phyloP scores from a whole-genome alignment of 1,140 invertebrate genomes.

The Apis mellifera region DNA sequence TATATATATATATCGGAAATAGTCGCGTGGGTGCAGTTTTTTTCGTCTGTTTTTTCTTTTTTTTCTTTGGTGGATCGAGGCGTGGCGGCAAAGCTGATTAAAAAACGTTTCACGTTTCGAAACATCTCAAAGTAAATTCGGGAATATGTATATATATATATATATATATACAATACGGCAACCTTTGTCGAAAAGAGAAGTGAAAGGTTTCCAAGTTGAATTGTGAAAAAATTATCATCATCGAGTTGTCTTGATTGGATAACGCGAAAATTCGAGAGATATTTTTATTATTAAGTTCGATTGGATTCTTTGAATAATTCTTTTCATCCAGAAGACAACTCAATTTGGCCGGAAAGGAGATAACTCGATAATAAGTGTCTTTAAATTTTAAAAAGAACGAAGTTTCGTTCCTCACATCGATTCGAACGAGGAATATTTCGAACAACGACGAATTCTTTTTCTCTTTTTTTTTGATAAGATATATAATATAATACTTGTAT shows the following conservation, averaged over 20 bases:
- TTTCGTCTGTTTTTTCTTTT: neutral
- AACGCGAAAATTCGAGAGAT: neutral
- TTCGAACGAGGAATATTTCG: neutral
- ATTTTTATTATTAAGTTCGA: neutral
- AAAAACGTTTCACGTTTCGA: neutral
- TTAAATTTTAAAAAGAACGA: neutral
- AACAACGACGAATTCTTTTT: neutral
- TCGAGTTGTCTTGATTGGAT: neutral
- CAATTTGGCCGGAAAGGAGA: neutral
- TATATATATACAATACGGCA: neutral
- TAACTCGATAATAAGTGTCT: neutral
- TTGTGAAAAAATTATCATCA: neutral
- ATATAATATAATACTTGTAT: neutral
- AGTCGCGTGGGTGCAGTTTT: constrained; percentile 12
- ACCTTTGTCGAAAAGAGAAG: neutral
- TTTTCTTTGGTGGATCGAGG: constrained; percentile 19
- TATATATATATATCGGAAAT: neutral
- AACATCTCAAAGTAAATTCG: neutral
- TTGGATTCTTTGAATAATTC: no score
- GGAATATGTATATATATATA: neutral
- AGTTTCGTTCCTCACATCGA: constrained; percentile 2
- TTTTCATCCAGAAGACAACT: neutral
- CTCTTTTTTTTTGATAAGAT: neutral
- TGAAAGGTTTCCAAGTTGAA: neutral
- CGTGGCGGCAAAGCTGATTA: constrained; percentile 28